Conservation (phyloP, 2,113 vertebrate species). For the Tenebrosternarchus preto region DNA sequence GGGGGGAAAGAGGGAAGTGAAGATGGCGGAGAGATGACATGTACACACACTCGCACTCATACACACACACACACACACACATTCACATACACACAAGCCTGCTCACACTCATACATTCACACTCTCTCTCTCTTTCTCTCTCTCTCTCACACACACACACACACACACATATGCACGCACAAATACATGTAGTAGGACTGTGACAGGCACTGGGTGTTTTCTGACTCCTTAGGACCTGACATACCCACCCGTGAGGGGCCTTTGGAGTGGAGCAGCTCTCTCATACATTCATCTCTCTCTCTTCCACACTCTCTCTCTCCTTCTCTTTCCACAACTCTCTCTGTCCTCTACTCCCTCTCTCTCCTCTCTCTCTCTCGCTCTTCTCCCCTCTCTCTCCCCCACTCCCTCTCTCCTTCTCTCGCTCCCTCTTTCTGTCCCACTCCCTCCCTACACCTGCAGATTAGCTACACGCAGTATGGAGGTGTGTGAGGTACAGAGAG, state of each 20-base stretch:
- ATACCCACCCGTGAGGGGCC: conserved; percentile 56
- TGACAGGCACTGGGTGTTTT: conserved; percentile 60
- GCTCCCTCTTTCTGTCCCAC: conserved; percentile 19
- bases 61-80: too few species aligned
- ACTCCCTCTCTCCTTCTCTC: conserved; percentile 9
- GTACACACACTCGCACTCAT: not conserved
- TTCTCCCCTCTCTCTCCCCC: conserved; percentile 20
- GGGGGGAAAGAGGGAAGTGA: conserved; percentile 45
- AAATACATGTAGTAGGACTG: conserved; percentile 20
- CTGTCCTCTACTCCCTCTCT: not conserved
- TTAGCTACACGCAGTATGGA: conserved; percentile 28
- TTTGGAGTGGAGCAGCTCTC: conserved; percentile 52
- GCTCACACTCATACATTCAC: too few species aligned
- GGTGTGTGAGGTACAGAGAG: conserved; percentile 39
- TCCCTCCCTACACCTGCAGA: conserved; percentile 17
- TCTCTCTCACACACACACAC: conserved; percentile 2
- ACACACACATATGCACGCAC: conserved; percentile 28
- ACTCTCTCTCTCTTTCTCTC: too few species aligned
- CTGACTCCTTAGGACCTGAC: conserved; percentile 50
- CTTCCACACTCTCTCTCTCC: conserved; percentile 21
- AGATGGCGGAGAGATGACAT: conserved; percentile 54
- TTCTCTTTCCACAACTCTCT: conserved; percentile 19
- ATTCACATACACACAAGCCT: not conserved
- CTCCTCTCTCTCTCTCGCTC: not conserved
- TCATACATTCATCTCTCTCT: conserved; percentile 25